Conservation (phyloP, 2,797 vertebrate genomes). For the Coranthus polyacanthus region DNA sequence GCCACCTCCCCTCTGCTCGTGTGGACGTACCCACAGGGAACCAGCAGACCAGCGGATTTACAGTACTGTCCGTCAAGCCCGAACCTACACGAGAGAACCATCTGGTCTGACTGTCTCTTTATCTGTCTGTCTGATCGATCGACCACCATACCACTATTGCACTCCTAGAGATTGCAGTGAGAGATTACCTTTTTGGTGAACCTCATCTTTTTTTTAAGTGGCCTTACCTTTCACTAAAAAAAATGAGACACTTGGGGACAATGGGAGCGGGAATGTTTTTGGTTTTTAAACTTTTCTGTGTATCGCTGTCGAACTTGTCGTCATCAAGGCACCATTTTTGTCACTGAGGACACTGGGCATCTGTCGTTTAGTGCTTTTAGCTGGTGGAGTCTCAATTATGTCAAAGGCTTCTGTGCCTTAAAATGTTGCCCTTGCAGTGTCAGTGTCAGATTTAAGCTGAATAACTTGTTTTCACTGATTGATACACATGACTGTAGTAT, state of each 20-base stretch:
- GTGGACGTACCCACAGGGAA: constrained; percentile 67
- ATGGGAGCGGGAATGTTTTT: constrained; percentile 73
- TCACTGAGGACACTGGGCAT: constrained; percentile 83
- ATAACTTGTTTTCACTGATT: constrained; percentile 68
- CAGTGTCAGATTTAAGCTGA: constrained; percentile 68
- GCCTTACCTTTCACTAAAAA: constrained; percentile 87
- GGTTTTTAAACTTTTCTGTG: constrained; percentile 55
- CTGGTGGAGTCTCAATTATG: constrained; percentile 89
- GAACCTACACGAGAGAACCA: constrained; percentile 49
- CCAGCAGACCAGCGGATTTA: constrained; percentile 70
- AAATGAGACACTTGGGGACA: constrained; percentile 82
- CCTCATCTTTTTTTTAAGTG: constrained; percentile 87
- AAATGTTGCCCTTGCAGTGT: constrained; percentile 84
- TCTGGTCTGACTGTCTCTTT: constrained; percentile 53
- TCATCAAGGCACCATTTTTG: constrained; percentile 72
- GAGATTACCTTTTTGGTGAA: constrained; percentile 87
- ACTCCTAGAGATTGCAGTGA: constrained; percentile 88
- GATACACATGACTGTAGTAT: constrained; percentile 60
- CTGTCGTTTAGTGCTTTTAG: constrained; percentile 86
- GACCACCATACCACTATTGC: constrained; percentile 81
- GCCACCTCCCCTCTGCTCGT: constrained; percentile 51
- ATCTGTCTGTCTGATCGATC: constrained; percentile 61
- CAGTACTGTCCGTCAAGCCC: constrained; percentile 50
- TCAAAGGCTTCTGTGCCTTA: constrained; percentile 90
- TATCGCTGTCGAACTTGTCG: constrained; percentile 71